Evolutionary conservation across 1,140 invertebrate species (phyloP), one percentile per base, ranked within the genome.

Genomic region (Sarcophaga bullata): DNA sequence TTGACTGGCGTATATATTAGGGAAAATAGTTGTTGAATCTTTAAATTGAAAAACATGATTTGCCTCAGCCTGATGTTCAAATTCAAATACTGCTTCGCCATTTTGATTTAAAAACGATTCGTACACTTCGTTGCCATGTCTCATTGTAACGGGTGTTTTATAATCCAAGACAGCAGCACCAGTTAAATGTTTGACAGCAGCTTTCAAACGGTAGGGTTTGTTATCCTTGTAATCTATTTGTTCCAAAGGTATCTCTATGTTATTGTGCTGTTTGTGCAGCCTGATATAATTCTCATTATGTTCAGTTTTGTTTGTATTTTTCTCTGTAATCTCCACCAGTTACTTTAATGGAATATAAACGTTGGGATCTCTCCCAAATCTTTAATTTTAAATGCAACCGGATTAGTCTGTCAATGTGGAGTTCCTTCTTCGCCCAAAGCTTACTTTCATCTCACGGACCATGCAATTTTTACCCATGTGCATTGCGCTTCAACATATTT

Each of bases 171-270:
- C 92, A 7, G 95, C 95, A 7, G 93, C 92, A 19, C 94, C 94
- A 90, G 96, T 95, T 1, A 88, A 48, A 37, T 87, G 85, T 37
- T 89, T 89, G 0, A 89, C 87, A 0, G 73, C 85, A 13, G 88
- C 95, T 90, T 95, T 95, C 81, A 95, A 94, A 58, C 92, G 94
- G 87, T 97, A 98, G 82, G 94, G 94, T 73, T 98, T 91, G 8
- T 95, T 95, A 4, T 97, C 96, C 88, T 98, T 97, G 90, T 96
- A 99, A 84, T 94, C 95, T 82, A 95, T 93, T 0, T 96, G 94
- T 0, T 95, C 95, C 85, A 96, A 94, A 73, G 96, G 93, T 54
- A 96, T 91, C 84, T 96, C 94, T 88, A 99, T 92, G 85, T 94
- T 95, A 86, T 98, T 97, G 47, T 95, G 94, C 84, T 96, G 94